Conservation (phyloP, 2,888 invertebrate genomes). For the Noctua janthe region DNA sequence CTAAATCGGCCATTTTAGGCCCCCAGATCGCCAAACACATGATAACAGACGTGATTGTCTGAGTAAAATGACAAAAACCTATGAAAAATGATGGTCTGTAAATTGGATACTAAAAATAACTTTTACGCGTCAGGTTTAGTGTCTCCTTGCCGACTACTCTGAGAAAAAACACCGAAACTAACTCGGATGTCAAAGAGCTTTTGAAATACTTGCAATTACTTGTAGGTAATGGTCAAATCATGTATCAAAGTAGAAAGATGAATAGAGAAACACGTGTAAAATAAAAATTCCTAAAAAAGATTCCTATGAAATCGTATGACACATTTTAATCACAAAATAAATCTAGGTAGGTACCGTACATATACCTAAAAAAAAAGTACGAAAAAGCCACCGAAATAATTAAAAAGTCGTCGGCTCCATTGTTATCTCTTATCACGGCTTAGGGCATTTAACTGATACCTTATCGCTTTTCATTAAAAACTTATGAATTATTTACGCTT, state of each 20-base stretch:
- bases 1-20: too few relatives aligned
- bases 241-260: neutral
- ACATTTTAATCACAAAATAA: neutral
- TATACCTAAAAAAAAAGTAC: neutral
- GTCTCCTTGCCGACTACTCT: neutral
- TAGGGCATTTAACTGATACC: constrained; percentile 52
- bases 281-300: neutral
- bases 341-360: neutral
- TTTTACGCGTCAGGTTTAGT: neutral
- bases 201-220: neutral
- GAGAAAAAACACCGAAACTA: neutral
- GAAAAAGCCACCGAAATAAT: constrained; percentile 39
- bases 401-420: constrained; percentile 34
- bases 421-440: constrained; percentile 54
- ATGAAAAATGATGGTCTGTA: too few relatives aligned
- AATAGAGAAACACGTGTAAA: neutral
- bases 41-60: neutral
- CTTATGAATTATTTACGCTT: constrained; percentile 62
- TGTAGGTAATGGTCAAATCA: neutral
- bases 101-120: neutral
- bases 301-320: neutral
- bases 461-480: constrained; percentile 62
- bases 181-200: neutral
- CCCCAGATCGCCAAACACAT: too few relatives aligned
- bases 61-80: neutral